These are phyloP conservation scores for Perca flavescens DNA, from an alignment of 2,113 vertebrate genomes.

Conservation along the genomic window DNA sequence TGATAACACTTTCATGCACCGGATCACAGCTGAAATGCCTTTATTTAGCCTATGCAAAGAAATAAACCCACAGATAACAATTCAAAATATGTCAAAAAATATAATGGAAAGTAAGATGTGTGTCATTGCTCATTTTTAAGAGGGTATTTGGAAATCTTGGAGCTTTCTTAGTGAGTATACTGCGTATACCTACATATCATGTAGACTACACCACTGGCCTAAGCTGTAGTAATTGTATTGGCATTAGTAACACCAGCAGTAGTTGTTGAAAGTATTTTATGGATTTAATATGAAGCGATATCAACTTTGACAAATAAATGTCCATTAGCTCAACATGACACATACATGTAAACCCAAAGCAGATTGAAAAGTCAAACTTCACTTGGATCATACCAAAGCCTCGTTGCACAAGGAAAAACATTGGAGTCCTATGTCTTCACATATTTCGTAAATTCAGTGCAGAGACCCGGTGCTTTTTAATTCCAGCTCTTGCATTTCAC, in stretches of 20 bases:
- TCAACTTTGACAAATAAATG: background rate
- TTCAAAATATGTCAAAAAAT: no score
- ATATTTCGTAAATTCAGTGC: background rate
- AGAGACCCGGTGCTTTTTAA: background rate
- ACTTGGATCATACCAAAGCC: background rate
- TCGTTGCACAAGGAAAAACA: background rate
- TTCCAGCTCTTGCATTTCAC: slow-evolving; percentile 12
- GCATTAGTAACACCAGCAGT: background rate
- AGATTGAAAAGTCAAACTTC: slow-evolving; percentile 7
- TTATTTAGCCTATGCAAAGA: no score
- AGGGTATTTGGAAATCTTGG: no score
- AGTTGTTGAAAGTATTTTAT: background rate
- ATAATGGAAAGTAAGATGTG: no score
- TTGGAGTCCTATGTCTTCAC: background rate
- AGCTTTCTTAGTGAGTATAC: no score
- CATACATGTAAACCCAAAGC: background rate
- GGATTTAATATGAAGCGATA: background rate
- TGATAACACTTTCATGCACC: no score
- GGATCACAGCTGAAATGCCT: no score
- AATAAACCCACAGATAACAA: no score
- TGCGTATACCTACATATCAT: no score
- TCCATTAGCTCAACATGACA: background rate
- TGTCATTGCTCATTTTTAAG: no score
- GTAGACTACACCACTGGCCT: background rate
- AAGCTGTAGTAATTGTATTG: background rate